Percentiles rank a stretch among this genome's conserved stretches.
Conservation (phyloP, 1,140 invertebrate species). For the Pomacea maculata region DNA sequence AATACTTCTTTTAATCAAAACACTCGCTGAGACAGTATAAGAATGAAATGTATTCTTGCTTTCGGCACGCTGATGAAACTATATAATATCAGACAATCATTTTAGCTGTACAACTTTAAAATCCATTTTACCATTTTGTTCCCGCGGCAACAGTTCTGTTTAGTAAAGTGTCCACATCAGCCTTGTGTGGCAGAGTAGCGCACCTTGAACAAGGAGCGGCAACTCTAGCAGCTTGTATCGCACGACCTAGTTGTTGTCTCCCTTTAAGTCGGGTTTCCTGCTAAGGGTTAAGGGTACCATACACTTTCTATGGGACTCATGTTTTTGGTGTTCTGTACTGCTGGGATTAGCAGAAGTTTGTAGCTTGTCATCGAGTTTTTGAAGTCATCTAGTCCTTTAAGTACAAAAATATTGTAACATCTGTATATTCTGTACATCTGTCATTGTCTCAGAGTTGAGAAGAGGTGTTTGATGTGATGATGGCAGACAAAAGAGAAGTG, state of each 20-base stretch:
- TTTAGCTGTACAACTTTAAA: neutral
- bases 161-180: slow-evolving; percentile 1
- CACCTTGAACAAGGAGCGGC: neutral
- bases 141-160: neutral
- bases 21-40: too few species aligned
- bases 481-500: neutral
- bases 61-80: neutral
- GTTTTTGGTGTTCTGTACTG: neutral
- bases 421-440: too few species aligned
- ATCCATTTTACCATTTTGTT: neutral
- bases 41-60: neutral
- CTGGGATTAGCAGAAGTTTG: neutral
- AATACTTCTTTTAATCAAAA: neutral
- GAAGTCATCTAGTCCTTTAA: neutral
- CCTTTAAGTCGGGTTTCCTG: neutral
- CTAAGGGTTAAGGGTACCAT: neutral
- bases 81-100: neutral
- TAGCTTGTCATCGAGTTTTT: neutral
- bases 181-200: neutral
- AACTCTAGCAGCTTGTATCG: neutral
- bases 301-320: neutral
- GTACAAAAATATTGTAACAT: neutral
- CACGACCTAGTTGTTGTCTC: neutral
- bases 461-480: neutral
- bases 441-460: too few species aligned